phyloP scores from a whole-genome alignment of 2,113 vertebrate genomes.

The Lethenteron camtschaticum region DNA sequence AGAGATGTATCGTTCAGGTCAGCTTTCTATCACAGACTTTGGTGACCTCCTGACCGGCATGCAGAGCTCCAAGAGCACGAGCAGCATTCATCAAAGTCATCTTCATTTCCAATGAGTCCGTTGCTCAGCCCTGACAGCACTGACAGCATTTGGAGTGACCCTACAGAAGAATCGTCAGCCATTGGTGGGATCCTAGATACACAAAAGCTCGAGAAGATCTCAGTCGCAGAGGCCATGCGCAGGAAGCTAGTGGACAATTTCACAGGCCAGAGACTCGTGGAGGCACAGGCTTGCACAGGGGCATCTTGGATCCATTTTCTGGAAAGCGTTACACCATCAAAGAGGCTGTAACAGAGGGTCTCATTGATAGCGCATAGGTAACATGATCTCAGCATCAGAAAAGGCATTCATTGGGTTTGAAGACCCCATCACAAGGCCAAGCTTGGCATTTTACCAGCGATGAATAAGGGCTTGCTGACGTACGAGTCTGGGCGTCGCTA shows the following conservation, averaged over 20 bases:
- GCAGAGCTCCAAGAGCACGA: background rate
- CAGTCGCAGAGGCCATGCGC: conserved; percentile 72
- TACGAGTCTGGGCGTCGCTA: conserved; percentile 93
- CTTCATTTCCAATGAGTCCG: conserved; percentile 2
- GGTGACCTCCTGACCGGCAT: conserved; percentile 74
- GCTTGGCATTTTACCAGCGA: conserved; percentile 82
- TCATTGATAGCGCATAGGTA: conserved; percentile 86
- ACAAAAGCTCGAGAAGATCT: conserved; percentile 84
- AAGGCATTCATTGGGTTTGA: conserved; percentile 90
- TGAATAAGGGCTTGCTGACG: conserved; percentile 94
- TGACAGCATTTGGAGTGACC: conserved; percentile 52
- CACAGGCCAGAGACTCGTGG: conserved; percentile 65
- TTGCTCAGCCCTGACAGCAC: background rate
- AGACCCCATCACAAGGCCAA: conserved; percentile 80
- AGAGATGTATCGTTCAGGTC: conserved; percentile 66
- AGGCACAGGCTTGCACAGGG: conserved; percentile 92
- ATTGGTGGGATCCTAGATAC: conserved; percentile 85
- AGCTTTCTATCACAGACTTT: conserved; percentile 78
- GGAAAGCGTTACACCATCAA: conserved; percentile 46
- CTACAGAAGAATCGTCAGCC: conserved; percentile 51
- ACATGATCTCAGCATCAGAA: conserved; percentile 76
- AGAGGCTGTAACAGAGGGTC: conserved; percentile 45
- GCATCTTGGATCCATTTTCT: conserved; percentile 63
- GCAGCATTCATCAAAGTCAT: background rate
- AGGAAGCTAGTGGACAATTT: conserved; percentile 83